Base-by-base conservation (phyloP, 2,113 vertebrate species). In the Ammodramus savannarum region DNA sequence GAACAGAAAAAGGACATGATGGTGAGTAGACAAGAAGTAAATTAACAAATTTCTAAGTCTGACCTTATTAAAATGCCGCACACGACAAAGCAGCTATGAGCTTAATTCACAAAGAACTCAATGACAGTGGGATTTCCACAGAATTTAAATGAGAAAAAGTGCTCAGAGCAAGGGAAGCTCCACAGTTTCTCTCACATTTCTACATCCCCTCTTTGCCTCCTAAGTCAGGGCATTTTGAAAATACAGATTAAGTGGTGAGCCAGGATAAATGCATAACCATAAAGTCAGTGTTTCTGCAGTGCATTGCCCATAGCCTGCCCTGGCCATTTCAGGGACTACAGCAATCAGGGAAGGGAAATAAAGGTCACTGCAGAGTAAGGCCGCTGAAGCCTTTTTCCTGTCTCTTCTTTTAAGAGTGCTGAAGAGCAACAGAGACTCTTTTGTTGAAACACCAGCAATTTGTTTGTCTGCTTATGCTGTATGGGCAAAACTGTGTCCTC, bases 31-130 rank as follows among this genome's bases (percentile, higher is more conserved):
- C 65, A 92, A 81, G 59, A 88, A 95, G 85, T 59, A 95, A 96
- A 93, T 59, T 49, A 93, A 82, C 89, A 68, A 39, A 89, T 96
- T 93, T 76, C 16, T 68, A 89, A 92, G 92, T 79, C 44, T 86
- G 43, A 77, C 78, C 96, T 95, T 94, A 94, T 97, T 97, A 88
- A 96, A 95, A 97, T 97, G 95, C 96, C 31, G 0, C 89, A 94
- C 95, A 95, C 88, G 77, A 87, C 59, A 83, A 91, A 77, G 87
- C 20, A 4, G 54, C 95, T 69, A 88, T 66, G 89, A 93, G 85
- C 76, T 94, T 85, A 93, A 90, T 90, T 93, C 91, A 94, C 92
- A 91, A 91, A 91, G 96, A 91, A 78, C 78, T 91, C 83, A 86
- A 71, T 62, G 92, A 92, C 54, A 72, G 82, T 29, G 71, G 80